Conservation (phyloP, 2,797 vertebrate species). For the Tolypeutes matacus region DNA sequence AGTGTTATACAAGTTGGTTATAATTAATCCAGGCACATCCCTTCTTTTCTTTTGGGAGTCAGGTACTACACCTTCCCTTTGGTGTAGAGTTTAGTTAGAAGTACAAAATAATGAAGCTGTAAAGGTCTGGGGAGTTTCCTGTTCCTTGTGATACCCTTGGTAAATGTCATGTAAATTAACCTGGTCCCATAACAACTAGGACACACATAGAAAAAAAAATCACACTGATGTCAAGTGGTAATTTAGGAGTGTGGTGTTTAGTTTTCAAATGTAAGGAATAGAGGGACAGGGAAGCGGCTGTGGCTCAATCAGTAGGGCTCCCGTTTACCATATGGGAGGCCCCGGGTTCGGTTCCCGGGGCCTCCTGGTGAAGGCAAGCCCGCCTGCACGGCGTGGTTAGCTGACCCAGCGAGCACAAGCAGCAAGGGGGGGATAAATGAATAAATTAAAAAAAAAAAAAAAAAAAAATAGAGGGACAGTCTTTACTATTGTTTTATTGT, state of each 20-base stretch:
- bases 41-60: constrained; percentile 20
- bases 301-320: no score
- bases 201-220: constrained; percentile 58
- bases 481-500: constrained; percentile 57
- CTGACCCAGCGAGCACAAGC: no score
- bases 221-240: not conserved
- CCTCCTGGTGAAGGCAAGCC: no score
- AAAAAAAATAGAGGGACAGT: not conserved
- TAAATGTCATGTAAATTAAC: constrained; percentile 68
- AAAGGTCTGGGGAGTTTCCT: constrained; percentile 71
- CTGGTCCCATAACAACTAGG: constrained; percentile 52
- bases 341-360: no score
- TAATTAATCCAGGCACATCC: not conserved
- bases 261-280: constrained; percentile 48
- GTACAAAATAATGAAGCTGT: constrained; percentile 69
- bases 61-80: constrained; percentile 33
- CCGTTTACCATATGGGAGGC: no score
- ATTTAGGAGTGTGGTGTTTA: constrained; percentile 54
- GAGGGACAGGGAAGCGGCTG: no score
- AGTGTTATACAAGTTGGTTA: not conserved
- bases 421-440: no score
- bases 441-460: no score
- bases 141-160: constrained; percentile 57
- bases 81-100: constrained; percentile 65
- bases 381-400: no score